Conservation (phyloP, 2,113 vertebrate genomes). For the Amblyornis subalaris region DNA sequence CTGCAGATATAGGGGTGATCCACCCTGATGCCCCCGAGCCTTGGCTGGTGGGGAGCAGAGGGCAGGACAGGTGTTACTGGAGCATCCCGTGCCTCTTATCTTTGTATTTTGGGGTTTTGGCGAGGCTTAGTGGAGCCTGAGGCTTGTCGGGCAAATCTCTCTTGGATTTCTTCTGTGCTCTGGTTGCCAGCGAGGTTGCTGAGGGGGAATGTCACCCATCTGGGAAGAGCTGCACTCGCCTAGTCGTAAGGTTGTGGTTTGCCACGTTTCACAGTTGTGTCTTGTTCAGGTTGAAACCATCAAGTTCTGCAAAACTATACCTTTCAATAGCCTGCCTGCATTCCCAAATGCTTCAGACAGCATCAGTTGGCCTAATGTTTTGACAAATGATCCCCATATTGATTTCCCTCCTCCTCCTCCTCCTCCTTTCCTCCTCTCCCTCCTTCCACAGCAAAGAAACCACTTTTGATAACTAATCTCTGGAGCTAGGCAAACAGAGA, state of each 20-base stretch:
- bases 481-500: not conserved
- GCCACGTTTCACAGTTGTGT: not conserved
- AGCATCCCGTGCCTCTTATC: rapidly evolving
- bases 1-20: not conserved
- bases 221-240: rapidly evolving
- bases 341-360: not conserved
- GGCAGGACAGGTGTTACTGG: not conserved
- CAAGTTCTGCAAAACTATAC: not conserved
- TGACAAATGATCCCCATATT: not conserved
- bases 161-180: not conserved
- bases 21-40: not conserved
- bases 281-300: not conserved
- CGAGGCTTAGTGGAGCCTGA: not conserved
- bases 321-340: not conserved
- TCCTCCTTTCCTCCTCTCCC: not conserved
- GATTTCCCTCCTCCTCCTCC: not conserved
- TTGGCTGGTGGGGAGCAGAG: not conserved
- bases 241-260: not conserved
- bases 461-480: not conserved
- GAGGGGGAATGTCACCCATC: not conserved
- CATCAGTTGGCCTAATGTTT: not conserved
- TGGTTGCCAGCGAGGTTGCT: rapidly evolving
- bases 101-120: not conserved
- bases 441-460: not conserved
- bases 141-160: not conserved